Percentiles rank a stretch among this genome's conserved stretches.
Conservation (phyloP, 1,140 invertebrate species). For the Phenacoccus solenopsis region DNA sequence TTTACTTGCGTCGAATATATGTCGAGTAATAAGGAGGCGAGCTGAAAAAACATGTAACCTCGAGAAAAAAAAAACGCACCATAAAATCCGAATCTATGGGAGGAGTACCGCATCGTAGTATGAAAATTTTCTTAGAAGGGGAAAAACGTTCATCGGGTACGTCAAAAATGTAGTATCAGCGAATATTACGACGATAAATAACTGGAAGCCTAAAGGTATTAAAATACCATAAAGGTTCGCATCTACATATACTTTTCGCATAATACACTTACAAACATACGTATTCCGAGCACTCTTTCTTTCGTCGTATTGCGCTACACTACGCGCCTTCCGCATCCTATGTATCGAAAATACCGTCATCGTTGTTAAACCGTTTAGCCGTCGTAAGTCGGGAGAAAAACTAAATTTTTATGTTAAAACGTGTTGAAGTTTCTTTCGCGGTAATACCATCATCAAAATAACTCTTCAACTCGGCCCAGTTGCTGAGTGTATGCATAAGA, state of each 20-base stretch:
- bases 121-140: too few relatives aligned
- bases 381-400: background rate
- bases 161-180: background rate
- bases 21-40: too few relatives aligned
- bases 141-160: too few relatives aligned
- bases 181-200: background rate
- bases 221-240: background rate
- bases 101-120: too few relatives aligned
- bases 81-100: too few relatives aligned
- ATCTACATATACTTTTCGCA: too few relatives aligned
- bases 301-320: background rate
- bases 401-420: background rate
- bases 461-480: background rate
- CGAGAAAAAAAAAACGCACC: too few relatives aligned
- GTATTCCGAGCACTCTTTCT: background rate
- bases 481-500: background rate
- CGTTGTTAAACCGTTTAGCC: background rate
- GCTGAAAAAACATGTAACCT: too few relatives aligned
- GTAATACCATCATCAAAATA: background rate
- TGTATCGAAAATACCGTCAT: background rate
- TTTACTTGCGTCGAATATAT: too few relatives aligned
- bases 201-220: background rate
- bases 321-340: too few relatives aligned
- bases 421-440: background rate
- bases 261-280: too few relatives aligned